Conservation (phyloP, 2,797 vertebrate genomes). For the Taeniopygia guttata region DNA sequence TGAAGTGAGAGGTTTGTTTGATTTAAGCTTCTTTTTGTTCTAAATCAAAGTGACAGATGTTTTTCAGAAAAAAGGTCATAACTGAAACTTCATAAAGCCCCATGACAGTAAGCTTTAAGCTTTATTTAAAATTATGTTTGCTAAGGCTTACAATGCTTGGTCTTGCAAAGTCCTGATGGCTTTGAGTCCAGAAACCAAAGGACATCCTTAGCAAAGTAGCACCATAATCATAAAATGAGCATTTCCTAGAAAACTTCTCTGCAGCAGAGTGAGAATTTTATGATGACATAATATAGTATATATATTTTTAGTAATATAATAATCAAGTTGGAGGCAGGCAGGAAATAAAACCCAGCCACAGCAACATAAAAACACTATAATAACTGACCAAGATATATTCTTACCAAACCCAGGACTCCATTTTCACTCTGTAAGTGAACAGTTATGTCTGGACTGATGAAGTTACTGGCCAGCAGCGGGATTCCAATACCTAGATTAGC, state of each 20-base stretch:
- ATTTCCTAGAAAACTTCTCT: neutral
- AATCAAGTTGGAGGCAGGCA: neutral
- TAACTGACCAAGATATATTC: slow-evolving; percentile 15
- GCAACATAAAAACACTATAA: neutral
- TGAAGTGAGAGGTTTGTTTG: accelerated
- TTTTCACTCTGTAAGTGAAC: slow-evolving; percentile 99
- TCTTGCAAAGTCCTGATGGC: neutral
- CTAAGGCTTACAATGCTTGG: neutral
- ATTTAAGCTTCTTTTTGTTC: neutral
- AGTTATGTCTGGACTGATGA: slow-evolving; percentile 91
- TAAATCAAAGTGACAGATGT: neutral
- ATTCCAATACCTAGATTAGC: slow-evolving; percentile 98
- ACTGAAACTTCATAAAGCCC: neutral
- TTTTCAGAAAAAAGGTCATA: neutral
- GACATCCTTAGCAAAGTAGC: neutral
- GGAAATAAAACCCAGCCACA: neutral
- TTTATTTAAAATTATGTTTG: neutral
- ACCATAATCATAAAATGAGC: neutral
- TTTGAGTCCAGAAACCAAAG: neutral
- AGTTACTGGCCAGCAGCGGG: slow-evolving; percentile 96
- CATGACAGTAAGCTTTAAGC: neutral
- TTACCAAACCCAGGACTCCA: slow-evolving; percentile 96
- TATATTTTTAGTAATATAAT: neutral
- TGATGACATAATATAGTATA: neutral
- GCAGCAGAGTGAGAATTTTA: neutral